phyloP scores from a whole-genome alignment of 2,888 invertebrate genomes.

The Smittia aterrima region DNA sequence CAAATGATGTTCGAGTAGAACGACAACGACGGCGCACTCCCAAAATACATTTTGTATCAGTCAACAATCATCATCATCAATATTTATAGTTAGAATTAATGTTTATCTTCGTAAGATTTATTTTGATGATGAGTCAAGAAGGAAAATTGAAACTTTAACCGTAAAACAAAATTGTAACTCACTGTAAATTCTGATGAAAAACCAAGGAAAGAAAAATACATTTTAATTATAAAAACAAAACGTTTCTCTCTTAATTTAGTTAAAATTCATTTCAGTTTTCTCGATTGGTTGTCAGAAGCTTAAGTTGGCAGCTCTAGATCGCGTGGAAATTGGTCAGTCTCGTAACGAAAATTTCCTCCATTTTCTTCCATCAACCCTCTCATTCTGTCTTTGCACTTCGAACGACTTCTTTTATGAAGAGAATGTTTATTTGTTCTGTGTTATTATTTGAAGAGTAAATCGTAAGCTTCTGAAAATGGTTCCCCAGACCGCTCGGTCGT shows the following conservation, averaged over 20 bases:
- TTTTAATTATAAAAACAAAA: constrained; percentile 14
- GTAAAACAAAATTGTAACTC: not conserved
- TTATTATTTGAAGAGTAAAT: constrained; percentile 16
- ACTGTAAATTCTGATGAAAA: not conserved
- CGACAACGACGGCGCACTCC: not conserved
- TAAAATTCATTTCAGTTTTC: too few species aligned
- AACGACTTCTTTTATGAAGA: constrained; percentile 8
- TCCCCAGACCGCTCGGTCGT: not conserved
- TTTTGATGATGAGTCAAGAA: not conserved
- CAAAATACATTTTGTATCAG: constrained; percentile 11
- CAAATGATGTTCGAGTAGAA: not conserved
- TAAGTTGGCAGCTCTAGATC: not conserved
- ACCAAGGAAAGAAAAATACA: constrained; percentile 3
- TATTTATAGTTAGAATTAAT: constrained; percentile 11
- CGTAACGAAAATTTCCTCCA: not conserved
- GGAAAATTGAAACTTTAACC: not conserved
- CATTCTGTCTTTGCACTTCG: not conserved
- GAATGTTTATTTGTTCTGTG: constrained; percentile 10
- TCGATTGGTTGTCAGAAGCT: not conserved
- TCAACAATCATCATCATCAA: not conserved
- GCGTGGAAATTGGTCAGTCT: too few species aligned
- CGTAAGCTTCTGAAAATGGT: constrained; percentile 15
- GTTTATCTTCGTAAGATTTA: not conserved
- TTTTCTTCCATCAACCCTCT: not conserved
- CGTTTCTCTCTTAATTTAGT: too few species aligned